Conservation (phyloP, 2,888 invertebrate genomes). For the Cephus runcator region DNA sequence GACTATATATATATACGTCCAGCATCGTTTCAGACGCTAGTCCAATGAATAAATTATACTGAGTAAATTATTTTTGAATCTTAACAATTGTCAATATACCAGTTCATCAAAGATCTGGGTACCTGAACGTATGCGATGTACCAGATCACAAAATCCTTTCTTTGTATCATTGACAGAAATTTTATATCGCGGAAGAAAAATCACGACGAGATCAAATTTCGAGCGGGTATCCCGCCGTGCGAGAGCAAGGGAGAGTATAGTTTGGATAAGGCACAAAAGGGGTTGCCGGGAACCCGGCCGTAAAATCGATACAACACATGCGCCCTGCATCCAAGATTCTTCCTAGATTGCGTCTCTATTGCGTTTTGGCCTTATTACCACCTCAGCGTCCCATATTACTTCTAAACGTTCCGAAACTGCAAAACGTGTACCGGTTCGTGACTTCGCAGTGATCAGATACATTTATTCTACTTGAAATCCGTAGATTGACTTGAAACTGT, state of each 20-base stretch:
- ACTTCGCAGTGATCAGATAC: neutral
- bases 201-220: neutral
- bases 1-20: neutral
- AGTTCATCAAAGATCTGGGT: neutral
- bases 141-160: neutral
- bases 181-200: neutral
- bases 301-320: constrained; percentile 59
- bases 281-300: neutral
- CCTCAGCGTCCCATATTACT: constrained; percentile 29
- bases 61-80: neutral
- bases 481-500: neutral
- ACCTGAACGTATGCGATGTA: neutral
- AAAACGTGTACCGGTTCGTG: neutral
- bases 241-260: neutral
- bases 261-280: neutral
- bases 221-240: neutral
- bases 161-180: neutral
- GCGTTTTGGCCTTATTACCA: constrained; percentile 14
- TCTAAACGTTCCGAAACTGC: constrained; percentile 6
- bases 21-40: neutral
- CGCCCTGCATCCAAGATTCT: constrained; percentile 45
- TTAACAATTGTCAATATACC: neutral
- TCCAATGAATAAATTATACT: neutral
- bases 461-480: neutral
- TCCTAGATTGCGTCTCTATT: constrained; percentile 26